Evolutionary conservation across 2,797 vertebrate genomes (phyloP), one percentile per base, ranked within the genome.

Genomic region (Holocentrus rufus): DNA sequence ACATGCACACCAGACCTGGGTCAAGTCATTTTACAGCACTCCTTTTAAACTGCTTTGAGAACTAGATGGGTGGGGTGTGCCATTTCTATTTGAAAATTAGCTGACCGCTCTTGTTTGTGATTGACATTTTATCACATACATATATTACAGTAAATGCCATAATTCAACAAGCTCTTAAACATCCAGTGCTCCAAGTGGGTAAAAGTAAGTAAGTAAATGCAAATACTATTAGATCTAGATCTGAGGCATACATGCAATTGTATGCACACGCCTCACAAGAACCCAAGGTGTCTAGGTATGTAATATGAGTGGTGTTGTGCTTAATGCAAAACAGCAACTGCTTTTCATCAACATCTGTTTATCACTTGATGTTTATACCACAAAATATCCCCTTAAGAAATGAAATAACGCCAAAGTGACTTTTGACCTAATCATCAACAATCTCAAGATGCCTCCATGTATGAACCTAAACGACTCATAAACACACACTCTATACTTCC

Each of bases 381-480:
- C 13, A 39, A 25, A 47, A 58, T 20, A 50, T 25, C 20, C 15
- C 2, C 7, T 49, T 2, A 4, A 27, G 31, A 17, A 25, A 57
- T 22, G 10, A 58, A 74, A 69, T 18, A 42, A 34, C 2, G 42
- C 42, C 42, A 34, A 34, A 34, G 5, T 34, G n/a, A 27, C 10
- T 14, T 25, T 10, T 58, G 55, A 58, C 18, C 30, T 36, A 4
- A 36, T 9, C 30, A 20, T 42, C 39, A 13, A 42, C 39, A 46
- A 46, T 46, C 44, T 46, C 44, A 18, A 46, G 15, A 46, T 46
- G 44, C 30, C 31, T 63, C n/a, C n/a, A 47, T 3, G 13, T 36
- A 75, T 63, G 74, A 18, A 25, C 50, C 62, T 5, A 39, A 66
- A 34, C 20, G 15, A 42, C 34, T 36, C 22, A 53, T n/a, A 27